These are phyloP conservation scores for Tapera naevia DNA, from an alignment of 2,797 vertebrate genomes.

Conservation along the genomic window DNA sequence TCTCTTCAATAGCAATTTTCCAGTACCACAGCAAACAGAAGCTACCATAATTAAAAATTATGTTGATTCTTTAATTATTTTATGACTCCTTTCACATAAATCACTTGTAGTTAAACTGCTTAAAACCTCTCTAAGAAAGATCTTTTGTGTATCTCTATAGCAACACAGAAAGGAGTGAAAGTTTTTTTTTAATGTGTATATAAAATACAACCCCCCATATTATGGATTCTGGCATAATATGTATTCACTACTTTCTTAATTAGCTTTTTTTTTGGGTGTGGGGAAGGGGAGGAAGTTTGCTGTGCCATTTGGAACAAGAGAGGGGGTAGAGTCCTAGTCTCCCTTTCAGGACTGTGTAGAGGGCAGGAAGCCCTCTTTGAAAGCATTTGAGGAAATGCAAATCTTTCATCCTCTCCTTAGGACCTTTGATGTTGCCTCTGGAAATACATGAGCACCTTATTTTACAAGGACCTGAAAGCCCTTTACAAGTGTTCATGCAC, in stretches of 20 bases:
- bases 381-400: not conserved
- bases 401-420: not conserved
- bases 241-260: not conserved
- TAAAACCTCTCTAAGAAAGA: constrained; percentile 9
- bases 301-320: not conserved
- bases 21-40: not conserved
- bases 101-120: constrained; percentile 32
- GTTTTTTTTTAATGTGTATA: constrained; percentile 35
- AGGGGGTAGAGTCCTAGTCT: not conserved
- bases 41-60: constrained; percentile 14
- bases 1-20: not conserved
- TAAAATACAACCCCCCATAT: not conserved
- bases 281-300: not conserved
- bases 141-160: not conserved
- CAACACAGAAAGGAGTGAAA: not conserved
- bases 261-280: not conserved
- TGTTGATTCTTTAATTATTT: constrained; percentile 48
- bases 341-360: not conserved
- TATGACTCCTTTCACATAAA: constrained; percentile 28
- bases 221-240: not conserved
- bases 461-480: not conserved
- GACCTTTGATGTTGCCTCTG: not conserved
- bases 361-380: not conserved
- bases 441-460: not conserved
- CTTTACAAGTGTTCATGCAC: not conserved